Conservation (phyloP, 2,113 vertebrate species). For the Orycteropus afer region DNA sequence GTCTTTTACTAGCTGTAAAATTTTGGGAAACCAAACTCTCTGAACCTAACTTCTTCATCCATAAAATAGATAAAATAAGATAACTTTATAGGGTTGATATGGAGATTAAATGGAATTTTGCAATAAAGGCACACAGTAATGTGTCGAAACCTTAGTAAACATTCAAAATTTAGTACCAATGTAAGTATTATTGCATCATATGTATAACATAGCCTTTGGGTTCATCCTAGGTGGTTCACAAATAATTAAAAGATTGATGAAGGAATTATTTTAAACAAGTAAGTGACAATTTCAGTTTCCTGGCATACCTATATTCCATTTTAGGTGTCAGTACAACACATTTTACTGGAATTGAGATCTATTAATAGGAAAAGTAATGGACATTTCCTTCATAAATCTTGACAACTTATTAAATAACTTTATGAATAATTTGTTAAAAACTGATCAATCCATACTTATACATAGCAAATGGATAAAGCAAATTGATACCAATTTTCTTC, state of each 20-base stretch:
- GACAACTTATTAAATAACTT: neutral
- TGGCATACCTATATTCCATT: neutral
- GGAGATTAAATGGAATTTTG: neutral
- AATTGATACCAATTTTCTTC: neutral
- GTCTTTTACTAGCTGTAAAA: neutral
- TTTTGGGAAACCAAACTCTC: neutral
- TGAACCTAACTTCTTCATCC: neutral
- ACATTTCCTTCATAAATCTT: neutral
- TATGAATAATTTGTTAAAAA: neutral
- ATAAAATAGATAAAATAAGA: neutral
- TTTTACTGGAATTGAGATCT: neutral
- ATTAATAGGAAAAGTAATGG: slow-evolving; percentile 16
- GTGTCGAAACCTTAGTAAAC: neutral
- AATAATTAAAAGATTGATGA: neutral
- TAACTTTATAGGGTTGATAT: neutral
- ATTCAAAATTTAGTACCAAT: neutral
- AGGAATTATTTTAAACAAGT: slow-evolving; percentile 10
- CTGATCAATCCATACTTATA: neutral
- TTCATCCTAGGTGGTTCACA: neutral
- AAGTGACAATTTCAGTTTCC: neutral
- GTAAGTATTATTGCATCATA: neutral
- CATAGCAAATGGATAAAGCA: neutral
- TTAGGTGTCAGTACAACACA: neutral
- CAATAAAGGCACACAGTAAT: neutral
- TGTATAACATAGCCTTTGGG: neutral